Percentiles rank a stretch among this genome's conserved stretches.
These are phyloP conservation scores for Cylas formicarius DNA, from an alignment of 1,140 invertebrate species.

Conservation along the genomic window DNA sequence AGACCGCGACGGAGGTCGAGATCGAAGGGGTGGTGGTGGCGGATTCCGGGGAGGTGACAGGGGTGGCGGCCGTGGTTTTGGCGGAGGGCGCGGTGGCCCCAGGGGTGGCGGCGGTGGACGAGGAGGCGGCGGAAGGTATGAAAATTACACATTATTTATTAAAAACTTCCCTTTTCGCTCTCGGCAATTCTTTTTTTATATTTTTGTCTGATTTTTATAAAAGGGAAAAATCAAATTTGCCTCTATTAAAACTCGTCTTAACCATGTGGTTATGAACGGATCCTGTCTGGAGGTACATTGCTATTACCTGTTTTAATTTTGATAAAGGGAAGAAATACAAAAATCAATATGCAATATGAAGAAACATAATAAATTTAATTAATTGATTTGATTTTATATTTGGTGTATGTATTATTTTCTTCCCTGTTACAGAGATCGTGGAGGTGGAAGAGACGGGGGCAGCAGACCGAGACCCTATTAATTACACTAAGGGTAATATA, in stretches of 20 bases:
- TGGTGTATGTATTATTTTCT: not conserved
- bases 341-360: conserved; percentile 37
- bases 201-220: conserved; percentile 26
- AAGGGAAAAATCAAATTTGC: conserved; percentile 11
- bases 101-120: conserved; percentile 35
- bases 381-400: not conserved
- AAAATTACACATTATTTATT: conserved; percentile 15
- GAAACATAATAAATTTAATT: conserved; percentile 24
- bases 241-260: conserved; percentile 17
- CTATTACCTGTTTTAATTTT: conserved; percentile 13
- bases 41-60: conserved; percentile 28
- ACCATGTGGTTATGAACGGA: conserved; percentile 23
- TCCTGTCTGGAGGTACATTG: conserved; percentile 35
- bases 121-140: conserved; percentile 42
- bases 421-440: conserved; percentile 13
- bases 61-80: conserved; percentile 39
- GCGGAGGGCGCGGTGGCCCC: conserved; percentile 33
- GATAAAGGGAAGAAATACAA: conserved; percentile 27
- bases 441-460: conserved; percentile 19
- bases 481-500: no score
- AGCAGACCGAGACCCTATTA: conserved; percentile 30
- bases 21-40: conserved; percentile 40
- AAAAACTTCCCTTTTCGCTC: conserved; percentile 37
- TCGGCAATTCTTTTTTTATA: conserved; percentile 39
- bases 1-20: conserved; percentile 43